Evolutionary conservation across 2,797 vertebrate species (phyloP), one percentile per base, ranked within the genome.

Genomic region (Smutsia gigantea): DNA sequence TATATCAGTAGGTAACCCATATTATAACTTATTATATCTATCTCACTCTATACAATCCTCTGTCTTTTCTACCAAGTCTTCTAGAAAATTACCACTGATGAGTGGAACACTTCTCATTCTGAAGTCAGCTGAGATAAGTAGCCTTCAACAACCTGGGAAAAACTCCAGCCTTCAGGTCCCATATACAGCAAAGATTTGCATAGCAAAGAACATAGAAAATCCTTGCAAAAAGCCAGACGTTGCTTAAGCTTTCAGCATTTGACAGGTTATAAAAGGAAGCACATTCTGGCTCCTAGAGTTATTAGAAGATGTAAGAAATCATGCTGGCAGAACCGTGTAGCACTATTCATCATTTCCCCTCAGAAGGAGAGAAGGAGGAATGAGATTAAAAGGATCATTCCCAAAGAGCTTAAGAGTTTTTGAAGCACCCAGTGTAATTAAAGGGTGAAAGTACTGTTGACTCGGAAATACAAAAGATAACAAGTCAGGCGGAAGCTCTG

Each of bases 251-350:
- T 93, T 91, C 66, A 87, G 49, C 49, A 74, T 92, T 93, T 96
- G 87, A 93, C 93, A 86, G 57, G 87, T 87, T 83, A 81, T 57
- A 85, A 95, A 97, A 97, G 64, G 93, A 94, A 97, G 2, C 57
- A 51, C 78, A 79, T 94, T 96, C 87, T 69, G 69, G 27, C 89
- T 96, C 71, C 39, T 31, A 17, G 75, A 79, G 25, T 94, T 96
- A 85, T 87, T 92, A 97, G 72, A 95, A 97, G 92, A 98, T 97
- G 75, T 96, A 90, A 98, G 97, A 97, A 95, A 93, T 64, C 78
- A 64, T 49, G 66, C 85, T 94, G 69, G 87, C 12, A 92, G 86
- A 96, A 96, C 14, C 94, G 84, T 94, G 61, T 92, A 95, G 39
- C 82, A 49, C 23, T 71, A 92, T 96, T 97, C 93, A 94, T 97